Conservation (phyloP, 2,113 vertebrate genomes). For the Megalops atlanticus region DNA sequence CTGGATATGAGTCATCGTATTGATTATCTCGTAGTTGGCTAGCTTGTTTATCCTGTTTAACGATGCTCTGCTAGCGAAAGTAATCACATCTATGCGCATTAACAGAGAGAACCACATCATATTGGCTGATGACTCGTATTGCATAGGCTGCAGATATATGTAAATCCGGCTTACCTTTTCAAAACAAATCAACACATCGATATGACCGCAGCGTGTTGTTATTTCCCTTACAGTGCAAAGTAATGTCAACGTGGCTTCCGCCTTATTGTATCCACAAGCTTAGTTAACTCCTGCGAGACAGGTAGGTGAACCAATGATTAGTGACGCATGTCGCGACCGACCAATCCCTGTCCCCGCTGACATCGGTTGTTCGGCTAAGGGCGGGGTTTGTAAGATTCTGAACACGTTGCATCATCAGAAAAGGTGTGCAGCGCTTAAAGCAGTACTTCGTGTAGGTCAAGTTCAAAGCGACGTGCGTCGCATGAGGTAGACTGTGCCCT, state of each 20-base stretch:
- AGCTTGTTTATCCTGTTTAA: too few relatives aligned
- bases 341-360: constrained; percentile 50
- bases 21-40: too few relatives aligned
- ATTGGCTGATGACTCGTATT: too few relatives aligned
- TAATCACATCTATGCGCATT: too few relatives aligned
- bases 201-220: too few relatives aligned
- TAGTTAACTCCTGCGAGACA: constrained; percentile 3
- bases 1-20: too few relatives aligned
- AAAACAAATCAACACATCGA: too few relatives aligned
- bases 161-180: background rate
- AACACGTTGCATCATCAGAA: background rate
- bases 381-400: background rate
- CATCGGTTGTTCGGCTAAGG: background rate
- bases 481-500: background rate
- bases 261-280: background rate
- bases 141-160: too few relatives aligned
- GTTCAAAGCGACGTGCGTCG: background rate
- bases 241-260: constrained; percentile 67
- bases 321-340: background rate
- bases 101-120: too few relatives aligned
- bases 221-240: background rate
- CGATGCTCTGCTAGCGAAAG: too few relatives aligned
- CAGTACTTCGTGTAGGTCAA: background rate
- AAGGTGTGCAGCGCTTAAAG: background rate
- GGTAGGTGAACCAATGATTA: constrained; percentile 45